Evolutionary conservation across 2,113 vertebrate species (phyloP).

Genomic region (Uropsilus gracilis): DNA sequence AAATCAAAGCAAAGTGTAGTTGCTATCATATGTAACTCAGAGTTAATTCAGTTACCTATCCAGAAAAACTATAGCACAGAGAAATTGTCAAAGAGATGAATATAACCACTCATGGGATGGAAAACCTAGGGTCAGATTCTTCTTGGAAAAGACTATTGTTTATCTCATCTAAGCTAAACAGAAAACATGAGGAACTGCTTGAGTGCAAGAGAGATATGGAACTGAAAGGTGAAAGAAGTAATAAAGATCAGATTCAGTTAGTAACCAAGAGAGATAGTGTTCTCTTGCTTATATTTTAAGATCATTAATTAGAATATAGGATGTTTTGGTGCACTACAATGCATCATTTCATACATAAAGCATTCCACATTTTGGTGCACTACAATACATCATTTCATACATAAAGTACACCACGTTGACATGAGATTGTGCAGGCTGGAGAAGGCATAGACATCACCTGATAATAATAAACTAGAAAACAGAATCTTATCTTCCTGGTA

Average conservation of each 20-base stretch:
- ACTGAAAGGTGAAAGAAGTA: background rate
- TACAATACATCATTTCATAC: background rate
- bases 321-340: background rate
- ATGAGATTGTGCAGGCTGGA: background rate
- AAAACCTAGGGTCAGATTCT: background rate
- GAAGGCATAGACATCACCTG: background rate
- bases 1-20: background rate
- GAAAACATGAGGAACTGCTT: background rate
- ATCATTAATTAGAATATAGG: background rate
- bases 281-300: background rate
- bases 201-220: background rate
- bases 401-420: background rate
- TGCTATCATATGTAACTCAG: background rate
- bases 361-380: background rate
- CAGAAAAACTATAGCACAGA: background rate
- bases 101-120: background rate
- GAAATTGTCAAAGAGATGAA: background rate
- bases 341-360: too few species aligned
- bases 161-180: background rate
- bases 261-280: background rate
- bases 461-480: background rate
- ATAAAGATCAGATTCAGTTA: background rate
- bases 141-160: background rate
- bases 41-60: background rate
- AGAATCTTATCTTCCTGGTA: background rate